Conservation (phyloP, 2,888 invertebrate genomes). For the Calliscelio sp. region DNA sequence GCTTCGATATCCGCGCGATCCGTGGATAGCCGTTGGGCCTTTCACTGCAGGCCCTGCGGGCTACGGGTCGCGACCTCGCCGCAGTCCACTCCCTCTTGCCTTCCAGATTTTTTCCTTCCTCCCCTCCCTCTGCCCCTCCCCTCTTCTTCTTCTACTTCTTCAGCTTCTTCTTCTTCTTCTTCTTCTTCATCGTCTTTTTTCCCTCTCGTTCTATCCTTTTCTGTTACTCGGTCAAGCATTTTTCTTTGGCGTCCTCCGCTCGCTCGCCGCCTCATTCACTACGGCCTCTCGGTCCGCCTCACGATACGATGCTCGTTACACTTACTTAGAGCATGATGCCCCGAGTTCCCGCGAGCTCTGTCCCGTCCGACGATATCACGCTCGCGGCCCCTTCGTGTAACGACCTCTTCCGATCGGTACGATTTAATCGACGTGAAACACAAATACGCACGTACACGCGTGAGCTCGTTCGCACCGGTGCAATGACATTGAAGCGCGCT, state of each 20-base stretch:
- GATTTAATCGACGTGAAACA: conserved; percentile 77
- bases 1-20: conserved; percentile 72
- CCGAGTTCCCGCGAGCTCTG: conserved; percentile 78
- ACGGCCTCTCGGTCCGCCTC: conserved; percentile 67
- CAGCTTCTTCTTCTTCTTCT: conserved; percentile 49
- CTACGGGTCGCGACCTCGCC: conserved; percentile 85
- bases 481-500: conserved; percentile 64
- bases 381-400: conserved; percentile 77
- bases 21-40: conserved; percentile 85
- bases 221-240: conserved; percentile 73
- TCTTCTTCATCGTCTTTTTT: conserved; percentile 13
- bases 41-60: conserved; percentile 84
- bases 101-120: conserved; percentile 77
- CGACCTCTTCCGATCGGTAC: conserved; percentile 80
- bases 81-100: conserved; percentile 84
- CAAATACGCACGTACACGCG: conserved; percentile 67
- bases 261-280: conserved; percentile 69
- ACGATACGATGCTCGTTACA: conserved; percentile 83
- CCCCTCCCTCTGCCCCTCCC: conserved; percentile 16
- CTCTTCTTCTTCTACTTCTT: conserved; percentile 42
- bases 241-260: conserved; percentile 67
- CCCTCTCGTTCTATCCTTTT: conserved; percentile 52
- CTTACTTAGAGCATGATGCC: conserved; percentile 72
- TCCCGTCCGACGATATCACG: conserved; percentile 72
- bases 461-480: conserved; percentile 59